phyloP scores from a whole-genome alignment of 2,113 vertebrate genomes.

The Anguilla japonica region DNA sequence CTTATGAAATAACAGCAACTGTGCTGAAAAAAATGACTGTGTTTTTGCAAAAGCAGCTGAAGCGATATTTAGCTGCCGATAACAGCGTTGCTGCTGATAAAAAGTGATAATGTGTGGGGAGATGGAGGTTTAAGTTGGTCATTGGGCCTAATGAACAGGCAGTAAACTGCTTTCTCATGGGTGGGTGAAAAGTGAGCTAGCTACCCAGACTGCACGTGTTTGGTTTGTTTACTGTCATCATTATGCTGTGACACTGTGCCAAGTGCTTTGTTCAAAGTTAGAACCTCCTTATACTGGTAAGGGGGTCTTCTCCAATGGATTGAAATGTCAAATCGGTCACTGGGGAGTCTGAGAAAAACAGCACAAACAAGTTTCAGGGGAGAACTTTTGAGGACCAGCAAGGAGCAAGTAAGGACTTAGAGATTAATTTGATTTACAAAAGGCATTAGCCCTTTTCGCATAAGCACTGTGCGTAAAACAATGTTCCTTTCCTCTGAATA shows the following conservation, averaged over 20 bases:
- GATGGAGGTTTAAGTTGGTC: neutral
- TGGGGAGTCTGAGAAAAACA: neutral
- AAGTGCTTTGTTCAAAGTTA: neutral
- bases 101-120: constrained; percentile 5
- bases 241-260: neutral
- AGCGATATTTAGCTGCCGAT: constrained; percentile 1
- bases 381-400: no score
- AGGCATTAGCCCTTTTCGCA: neutral
- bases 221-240: neutral
- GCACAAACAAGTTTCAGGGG: neutral
- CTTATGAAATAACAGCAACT: neutral
- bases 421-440: no score
- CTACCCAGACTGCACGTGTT: neutral
- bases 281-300: neutral
- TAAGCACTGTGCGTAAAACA: neutral
- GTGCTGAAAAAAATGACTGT: constrained; percentile 1
- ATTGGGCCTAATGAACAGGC: neutral
- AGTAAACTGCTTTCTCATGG: neutral
- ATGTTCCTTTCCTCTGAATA: neutral
- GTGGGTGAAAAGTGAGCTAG: neutral
- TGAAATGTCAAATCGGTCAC: neutral
- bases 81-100: neutral
- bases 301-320: neutral
- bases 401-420: no score
- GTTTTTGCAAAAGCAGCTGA: constrained; percentile 8